phyloP scores from a whole-genome alignment of 1,140 invertebrate genomes.

The Drosophila pandora region DNA sequence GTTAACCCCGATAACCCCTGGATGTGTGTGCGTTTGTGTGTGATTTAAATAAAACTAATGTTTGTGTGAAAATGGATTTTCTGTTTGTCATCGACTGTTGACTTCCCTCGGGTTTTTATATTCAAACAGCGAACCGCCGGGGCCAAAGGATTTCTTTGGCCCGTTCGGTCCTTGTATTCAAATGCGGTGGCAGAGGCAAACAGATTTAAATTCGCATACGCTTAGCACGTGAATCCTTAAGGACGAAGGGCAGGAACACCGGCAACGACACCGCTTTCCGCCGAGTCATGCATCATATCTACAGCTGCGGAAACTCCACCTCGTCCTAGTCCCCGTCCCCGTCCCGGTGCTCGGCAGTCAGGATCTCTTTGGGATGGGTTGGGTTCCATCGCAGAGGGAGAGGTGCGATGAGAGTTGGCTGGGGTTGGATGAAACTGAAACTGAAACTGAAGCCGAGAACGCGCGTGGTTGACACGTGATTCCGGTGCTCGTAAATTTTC shows the following conservation, averaged over 20 bases:
- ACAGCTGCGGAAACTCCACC: constrained; percentile 52
- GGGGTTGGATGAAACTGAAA: constrained; percentile 25
- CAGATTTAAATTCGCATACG: constrained; percentile 77
- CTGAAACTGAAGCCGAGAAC: constrained; percentile 29
- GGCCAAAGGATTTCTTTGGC: constrained; percentile 53
- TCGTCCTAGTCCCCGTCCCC: constrained; percentile 21
- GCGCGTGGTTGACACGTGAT: constrained; percentile 83
- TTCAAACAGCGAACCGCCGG: constrained; percentile 67
- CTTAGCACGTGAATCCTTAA: constrained; percentile 68
- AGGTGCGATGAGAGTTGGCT: constrained; percentile 17
- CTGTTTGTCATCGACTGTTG: constrained; percentile 73
- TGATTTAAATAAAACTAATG: constrained; percentile 81
- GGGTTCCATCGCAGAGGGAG: not conserved
- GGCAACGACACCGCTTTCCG: constrained; percentile 62
- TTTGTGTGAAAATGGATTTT: constrained; percentile 82
- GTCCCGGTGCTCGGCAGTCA: not conserved
- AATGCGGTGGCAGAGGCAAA: constrained; percentile 54
- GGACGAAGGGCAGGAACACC: constrained; percentile 39
- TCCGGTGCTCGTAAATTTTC: constrained; percentile 79
- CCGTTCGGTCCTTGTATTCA: constrained; percentile 60
- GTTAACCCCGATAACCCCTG: constrained; percentile 45
- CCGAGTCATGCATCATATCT: constrained; percentile 79
- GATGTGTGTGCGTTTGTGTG: constrained; percentile 31
- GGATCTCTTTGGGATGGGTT: constrained; percentile 8
- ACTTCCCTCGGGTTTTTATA: constrained; percentile 70